Evolutionary conservation across 2,888 invertebrate genomes (phyloP), one percentile per base, ranked within the genome.

Genomic region (Ligdia adustata): DNA sequence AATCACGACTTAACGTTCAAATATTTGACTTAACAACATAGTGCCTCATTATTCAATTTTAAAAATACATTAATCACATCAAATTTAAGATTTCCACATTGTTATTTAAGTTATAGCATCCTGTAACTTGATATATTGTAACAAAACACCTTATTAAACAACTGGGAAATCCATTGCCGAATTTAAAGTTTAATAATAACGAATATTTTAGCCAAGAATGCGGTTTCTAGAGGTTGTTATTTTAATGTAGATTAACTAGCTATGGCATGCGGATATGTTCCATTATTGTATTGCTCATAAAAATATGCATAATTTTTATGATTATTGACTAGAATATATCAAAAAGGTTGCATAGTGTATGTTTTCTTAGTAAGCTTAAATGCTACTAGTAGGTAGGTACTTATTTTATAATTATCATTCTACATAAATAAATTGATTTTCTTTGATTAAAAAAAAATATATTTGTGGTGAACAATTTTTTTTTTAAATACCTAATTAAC

Each of bases 151-250:
- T 16, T 5, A 22, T 35, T 50, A 42, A 49, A 32, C 42, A 52
- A 45, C 49, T 58, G 60, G 62, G 44, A 62, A 62, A 55, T 31
- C 62, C 62, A 60, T 42, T 41, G 49, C 40, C 55, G 42, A 56
- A 52, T 59, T 43, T 59, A 56, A 55, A 54, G 39, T 48, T 38
- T 39, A 41, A 40, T 48, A 27, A 45, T 58, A 45, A 43, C 52
- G 56, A 56, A 54, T 59, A 59, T 55, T 53, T 52, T 45, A 41
- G 39, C 14, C 4, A 38, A 53, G 60, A 60, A 60, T 60, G 60
- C 45, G 57, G 60, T 55, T 34, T 40, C n/a, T n/a, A 27, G 27
- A 45, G 35, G 52, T 59, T 55, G 55, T 53, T 53, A 37, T 49
- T 49, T 37, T 48, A 44, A 40, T 35, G 42, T 29, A 35, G 24